Conservation (phyloP, 2,797 vertebrate species). For the Bucorvus abyssinicus region DNA sequence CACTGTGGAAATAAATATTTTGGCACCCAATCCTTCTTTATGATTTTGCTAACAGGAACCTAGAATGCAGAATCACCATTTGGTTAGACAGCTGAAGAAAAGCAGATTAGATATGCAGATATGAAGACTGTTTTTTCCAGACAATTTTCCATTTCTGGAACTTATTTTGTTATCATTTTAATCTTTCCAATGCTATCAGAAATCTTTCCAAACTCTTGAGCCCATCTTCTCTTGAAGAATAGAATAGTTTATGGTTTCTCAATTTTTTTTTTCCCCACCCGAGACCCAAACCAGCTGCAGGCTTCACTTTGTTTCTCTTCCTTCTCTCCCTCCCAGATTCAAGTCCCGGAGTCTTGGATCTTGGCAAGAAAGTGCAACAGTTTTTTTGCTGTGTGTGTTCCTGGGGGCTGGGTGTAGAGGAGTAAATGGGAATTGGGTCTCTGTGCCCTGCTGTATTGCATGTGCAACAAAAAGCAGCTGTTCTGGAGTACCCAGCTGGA, state of each 20-base stretch:
- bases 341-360: not conserved
- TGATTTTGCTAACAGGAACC: not conserved
- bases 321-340: not conserved
- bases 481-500: not conserved
- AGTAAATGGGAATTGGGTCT: not conserved
- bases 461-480: not conserved
- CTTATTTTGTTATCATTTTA: slow-evolving; percentile 44
- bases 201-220: slow-evolving; percentile 33
- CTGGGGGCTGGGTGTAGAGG: not conserved
- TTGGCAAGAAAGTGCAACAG: not conserved
- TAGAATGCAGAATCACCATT: not conserved
- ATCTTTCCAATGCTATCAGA: slow-evolving; percentile 30
- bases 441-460: not conserved
- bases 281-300: slow-evolving; percentile 25
- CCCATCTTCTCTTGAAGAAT: slow-evolving; percentile 1
- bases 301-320: not conserved
- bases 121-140: slow-evolving; percentile 6
- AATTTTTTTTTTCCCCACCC: not conserved
- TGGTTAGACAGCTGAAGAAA: slow-evolving; percentile 41
- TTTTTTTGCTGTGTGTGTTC: not conserved
- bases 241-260: not conserved
- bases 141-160: slow-evolving; percentile 55
- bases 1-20: slow-evolving; percentile 9
- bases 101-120: slow-evolving; percentile 56
- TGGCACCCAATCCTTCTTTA: not conserved